Percentiles rank a stretch among this genome's conserved stretches.
Conservation (phyloP, 1,140 invertebrate genomes). For the Bombus terrestris region DNA sequence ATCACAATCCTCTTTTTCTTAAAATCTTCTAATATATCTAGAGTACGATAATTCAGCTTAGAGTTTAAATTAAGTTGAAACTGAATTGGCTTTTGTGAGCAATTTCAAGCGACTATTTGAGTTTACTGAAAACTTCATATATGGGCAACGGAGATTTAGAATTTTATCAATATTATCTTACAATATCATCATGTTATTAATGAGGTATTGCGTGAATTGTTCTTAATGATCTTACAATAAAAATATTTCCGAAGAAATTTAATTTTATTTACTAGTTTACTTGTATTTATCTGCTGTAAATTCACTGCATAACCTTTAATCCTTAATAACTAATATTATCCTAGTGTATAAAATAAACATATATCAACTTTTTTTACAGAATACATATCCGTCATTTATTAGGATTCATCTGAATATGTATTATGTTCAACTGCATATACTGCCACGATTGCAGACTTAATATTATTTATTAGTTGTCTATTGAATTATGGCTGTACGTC, state of each 20-base stretch:
- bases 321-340: background rate
- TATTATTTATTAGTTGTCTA: constrained; percentile 15
- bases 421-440: constrained; percentile 40
- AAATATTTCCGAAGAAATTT: constrained; percentile 19
- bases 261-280: constrained; percentile 21
- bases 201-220: constrained; percentile 23
- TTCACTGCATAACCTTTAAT: constrained; percentile 25
- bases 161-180: constrained; percentile 56
- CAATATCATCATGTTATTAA: constrained; percentile 60
- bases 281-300: constrained; percentile 11
- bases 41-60: background rate
- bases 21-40: background rate
- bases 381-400: constrained; percentile 16
- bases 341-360: constrained; percentile 11
- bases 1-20: too few relatives aligned
- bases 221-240: constrained; percentile 25
- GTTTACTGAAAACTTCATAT: constrained; percentile 78
- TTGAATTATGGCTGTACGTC: constrained; percentile 70
- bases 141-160: constrained; percentile 75
- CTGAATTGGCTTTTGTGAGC: constrained; percentile 30
- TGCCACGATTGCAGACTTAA: constrained; percentile 36
- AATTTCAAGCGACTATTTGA: constrained; percentile 73
- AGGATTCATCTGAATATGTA: constrained; percentile 39
- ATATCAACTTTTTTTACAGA: constrained; percentile 41
- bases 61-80: constrained; percentile 18